Base-by-base conservation (phyloP, 2,113 vertebrate genomes). In the Odontophorus gujanensis region DNA sequence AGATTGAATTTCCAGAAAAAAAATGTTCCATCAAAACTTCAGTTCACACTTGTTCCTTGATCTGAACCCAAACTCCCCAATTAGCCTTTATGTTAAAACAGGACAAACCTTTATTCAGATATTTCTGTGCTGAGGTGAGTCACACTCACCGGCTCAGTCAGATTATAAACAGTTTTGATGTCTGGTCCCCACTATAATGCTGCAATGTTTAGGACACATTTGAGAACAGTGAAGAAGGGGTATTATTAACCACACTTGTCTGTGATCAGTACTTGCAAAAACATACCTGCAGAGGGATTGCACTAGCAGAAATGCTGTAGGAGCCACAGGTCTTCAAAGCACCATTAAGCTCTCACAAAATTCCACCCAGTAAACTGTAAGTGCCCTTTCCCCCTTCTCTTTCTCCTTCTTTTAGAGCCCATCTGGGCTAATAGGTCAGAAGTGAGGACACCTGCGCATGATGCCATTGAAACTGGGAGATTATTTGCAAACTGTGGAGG, bases 331-430 rank as follows among this genome's bases (percentile, higher is more conserved):
- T 77, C 73, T 91, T 72, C 43, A 55, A 30, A 15, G 6, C 34
- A 53, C 40, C 48, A 45, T 58, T 45, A 88, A 95, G 72, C 30
- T 57, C 75, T 45, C 82, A 25, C 7, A 47, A 83, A 93, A 94
- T 21, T 67, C 76, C 93, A 83, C 51, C 45, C 57, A 72, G 55
- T 5, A 40, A 75, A 73, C 79, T 83, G 9, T 5, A 90, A 28
- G n/a, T 92, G 66, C 87, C 92, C 93, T 85, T 91, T 92, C 76
- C 85, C 95, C 91, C 51, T 3, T 18, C 61, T 91, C 82, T 78
- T 85, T 81, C 84, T 85, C 81, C 67, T 86, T 88, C 84, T 81
- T 90, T 81, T 62, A 14, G 20, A 95, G 76, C 85, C 79, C 92
- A 92, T 36, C 90, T 92, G 90, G 92, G 90, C 92, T 89, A 75